Evolutionary conservation across 1,140 invertebrate species (phyloP).

Genomic region (Bombus fervidus): DNA sequence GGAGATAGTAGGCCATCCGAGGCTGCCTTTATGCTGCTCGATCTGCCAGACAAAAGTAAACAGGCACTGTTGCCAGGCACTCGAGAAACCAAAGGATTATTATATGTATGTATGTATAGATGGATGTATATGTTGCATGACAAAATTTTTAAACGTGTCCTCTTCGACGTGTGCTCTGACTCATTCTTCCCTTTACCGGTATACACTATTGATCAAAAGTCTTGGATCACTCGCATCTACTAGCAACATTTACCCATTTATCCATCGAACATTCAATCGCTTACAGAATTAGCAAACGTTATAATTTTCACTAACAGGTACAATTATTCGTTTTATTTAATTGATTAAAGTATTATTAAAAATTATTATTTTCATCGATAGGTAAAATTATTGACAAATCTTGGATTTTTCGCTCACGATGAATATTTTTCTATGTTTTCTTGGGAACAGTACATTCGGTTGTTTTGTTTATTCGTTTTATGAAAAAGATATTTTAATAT

Average conservation of each 20-base stretch:
- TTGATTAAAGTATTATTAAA: not conserved
- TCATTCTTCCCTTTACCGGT: not conserved
- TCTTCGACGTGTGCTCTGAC: conserved; percentile 10
- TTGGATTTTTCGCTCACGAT: not conserved
- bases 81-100: conserved; percentile 43
- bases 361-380: not conserved
- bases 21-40: conserved; percentile 64
- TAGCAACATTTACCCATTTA: not conserved
- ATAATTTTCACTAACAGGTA: too few relatives aligned
- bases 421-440: not conserved
- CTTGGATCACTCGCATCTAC: not conserved
- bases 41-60: conserved; percentile 72
- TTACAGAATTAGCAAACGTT: too few relatives aligned
- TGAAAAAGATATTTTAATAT: not conserved
- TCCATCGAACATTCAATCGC: too few relatives aligned
- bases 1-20: conserved; percentile 80
- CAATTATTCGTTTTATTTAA: not conserved
- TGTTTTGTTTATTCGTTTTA: not conserved
- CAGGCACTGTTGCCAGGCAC: conserved; percentile 60
- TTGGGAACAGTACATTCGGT: not conserved
- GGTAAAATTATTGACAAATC: not conserved
- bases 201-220: not conserved
- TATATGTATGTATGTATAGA: conserved; percentile 17
- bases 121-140: not conserved
- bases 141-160: conserved; percentile 26